phyloP scores from a whole-genome alignment of 2,113 vertebrate genomes.

The Chaetorhynchus papuensis region DNA sequence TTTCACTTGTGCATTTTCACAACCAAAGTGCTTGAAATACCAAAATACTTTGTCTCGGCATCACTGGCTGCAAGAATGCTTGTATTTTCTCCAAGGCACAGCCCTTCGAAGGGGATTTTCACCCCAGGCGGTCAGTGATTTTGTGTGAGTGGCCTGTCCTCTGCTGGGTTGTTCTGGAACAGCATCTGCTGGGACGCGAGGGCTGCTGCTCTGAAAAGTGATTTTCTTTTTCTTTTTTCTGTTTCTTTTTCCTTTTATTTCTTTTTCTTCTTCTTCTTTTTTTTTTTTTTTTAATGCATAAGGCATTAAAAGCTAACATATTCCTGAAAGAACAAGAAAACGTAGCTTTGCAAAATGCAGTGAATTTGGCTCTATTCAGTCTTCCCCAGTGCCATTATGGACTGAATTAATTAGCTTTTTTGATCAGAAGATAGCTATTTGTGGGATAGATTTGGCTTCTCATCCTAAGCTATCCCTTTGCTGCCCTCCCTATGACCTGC shows the following conservation, averaged over 20 bases:
- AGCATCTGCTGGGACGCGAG: neutral
- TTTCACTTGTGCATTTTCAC: neutral
- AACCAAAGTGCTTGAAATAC: neutral
- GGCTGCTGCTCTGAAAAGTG: neutral
- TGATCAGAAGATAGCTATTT: neutral
- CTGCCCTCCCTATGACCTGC: neutral
- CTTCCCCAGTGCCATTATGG: neutral
- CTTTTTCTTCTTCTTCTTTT: fast-evolving
- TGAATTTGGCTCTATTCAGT: neutral
- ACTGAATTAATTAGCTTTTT: neutral
- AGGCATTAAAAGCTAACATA: neutral
- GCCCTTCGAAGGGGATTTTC: neutral
- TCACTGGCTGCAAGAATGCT: neutral
- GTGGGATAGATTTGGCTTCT: neutral
- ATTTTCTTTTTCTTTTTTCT: neutral
- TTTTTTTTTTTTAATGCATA: too few relatives aligned
- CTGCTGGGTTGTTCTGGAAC: slow-evolving; percentile 52
- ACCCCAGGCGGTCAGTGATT: neutral
- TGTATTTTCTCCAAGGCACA: neutral
- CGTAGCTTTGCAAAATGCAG: neutral
- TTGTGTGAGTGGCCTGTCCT: slow-evolving; percentile 44
- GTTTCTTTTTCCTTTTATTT: fast-evolving
- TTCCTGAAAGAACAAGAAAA: neutral
- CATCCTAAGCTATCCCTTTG: neutral
- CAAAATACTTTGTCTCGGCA: neutral